Evolutionary conservation across 2,797 vertebrate genomes (phyloP).

Genomic region (Enteromius argenteus): DNA sequence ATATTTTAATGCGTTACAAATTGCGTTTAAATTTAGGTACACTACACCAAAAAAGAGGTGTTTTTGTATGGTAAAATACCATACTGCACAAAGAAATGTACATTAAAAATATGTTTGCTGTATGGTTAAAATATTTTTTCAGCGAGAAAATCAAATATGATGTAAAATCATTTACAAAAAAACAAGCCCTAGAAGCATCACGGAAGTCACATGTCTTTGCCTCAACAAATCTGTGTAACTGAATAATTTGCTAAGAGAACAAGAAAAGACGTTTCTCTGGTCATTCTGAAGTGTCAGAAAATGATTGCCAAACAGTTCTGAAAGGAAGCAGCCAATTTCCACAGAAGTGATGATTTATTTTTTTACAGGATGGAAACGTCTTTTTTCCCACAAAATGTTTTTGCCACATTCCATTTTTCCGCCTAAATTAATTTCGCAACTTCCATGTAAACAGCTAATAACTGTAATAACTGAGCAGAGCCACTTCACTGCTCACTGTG

Average conservation of each 20-base stretch:
- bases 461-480: neutral
- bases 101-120: neutral
- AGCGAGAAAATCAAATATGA: neutral
- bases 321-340: slow-evolving; percentile 2
- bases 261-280: neutral
- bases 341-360: neutral
- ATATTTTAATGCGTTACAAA: no score
- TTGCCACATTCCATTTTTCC: neutral
- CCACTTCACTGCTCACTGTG: neutral
- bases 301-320: neutral
- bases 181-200: neutral
- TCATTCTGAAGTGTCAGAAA: slow-evolving; percentile 7
- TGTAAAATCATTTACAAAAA: neutral
- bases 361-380: neutral
- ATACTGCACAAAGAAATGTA: neutral
- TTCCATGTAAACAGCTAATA: slow-evolving; percentile 10
- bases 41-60: neutral
- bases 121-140: neutral
- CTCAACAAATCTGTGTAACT: neutral
- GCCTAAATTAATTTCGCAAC: neutral
- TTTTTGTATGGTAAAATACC: neutral
- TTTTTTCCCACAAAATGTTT: slow-evolving; percentile 1
- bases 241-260: neutral
- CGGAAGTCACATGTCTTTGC: neutral
- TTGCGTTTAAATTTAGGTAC: neutral